Evolutionary conservation across 2,797 vertebrate species (phyloP), one percentile per base, ranked within the genome.

Genomic region (Trematomus bernacchii): DNA sequence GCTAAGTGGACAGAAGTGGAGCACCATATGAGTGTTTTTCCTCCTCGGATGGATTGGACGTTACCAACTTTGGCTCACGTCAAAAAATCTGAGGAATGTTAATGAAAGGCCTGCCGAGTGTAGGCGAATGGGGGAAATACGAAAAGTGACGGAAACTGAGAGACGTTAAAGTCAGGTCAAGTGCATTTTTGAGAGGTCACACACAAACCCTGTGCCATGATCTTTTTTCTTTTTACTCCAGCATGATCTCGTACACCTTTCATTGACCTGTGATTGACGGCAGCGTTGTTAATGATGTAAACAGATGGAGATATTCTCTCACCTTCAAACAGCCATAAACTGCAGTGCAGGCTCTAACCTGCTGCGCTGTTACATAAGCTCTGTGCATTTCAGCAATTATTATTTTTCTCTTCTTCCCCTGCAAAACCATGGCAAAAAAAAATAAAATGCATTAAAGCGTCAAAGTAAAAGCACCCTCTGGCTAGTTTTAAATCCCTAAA

Each of bases 51-150:
- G 21, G 23, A 64, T 59, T 11, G 11, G 80, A 73, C 6, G 18
- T 21, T 73, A 83, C 79, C 81, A 79, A 68, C 70, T 77, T 63
- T 53, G 64, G 70, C 82, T 76, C 65, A 46, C 5, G 10, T 70
- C 42, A 69, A 85, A 74, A 71, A 84, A 88, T 85, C 30, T 3
- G 1, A 77, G 75, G 87, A 91, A 89, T 91, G 83, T 80, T 84
- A 91, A 89, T 87, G 77, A 88, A 84, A 82, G 77, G 69, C 54
- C 78, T 69, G 63, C 77, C 55, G 66, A 72, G 73, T 42, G 42
- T 53, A 79, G 58, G 50, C 18, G 27, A 27, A 27, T 27, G 27
- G 3, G 44, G 66, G 62, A 77, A 86, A 65, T 70, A 15, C 21
- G 63, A 77, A 79, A 64, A 9, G 60, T 57, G 30, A 82, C 46